Evolutionary conservation across 2,113 vertebrate genomes (phyloP), one percentile per base, ranked within the genome.

Genomic region (Rhabdomys dilectus): DNA sequence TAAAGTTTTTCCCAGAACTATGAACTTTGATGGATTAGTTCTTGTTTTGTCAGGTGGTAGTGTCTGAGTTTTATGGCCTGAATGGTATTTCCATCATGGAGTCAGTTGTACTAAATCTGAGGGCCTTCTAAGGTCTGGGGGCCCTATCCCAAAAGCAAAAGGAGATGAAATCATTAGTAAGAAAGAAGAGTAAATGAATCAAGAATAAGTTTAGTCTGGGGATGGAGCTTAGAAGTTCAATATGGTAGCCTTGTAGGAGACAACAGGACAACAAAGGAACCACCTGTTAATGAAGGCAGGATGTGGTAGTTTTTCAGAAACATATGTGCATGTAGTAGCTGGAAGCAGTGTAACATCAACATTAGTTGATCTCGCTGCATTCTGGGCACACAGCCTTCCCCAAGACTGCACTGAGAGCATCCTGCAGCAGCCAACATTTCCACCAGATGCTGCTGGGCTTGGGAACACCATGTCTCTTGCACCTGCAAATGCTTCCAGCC

Each of bases 221-320:
- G 76, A 19, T 12, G 62, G 21, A 17, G 39, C n/a, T 66, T 56
- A 58, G 85, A 45, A 21, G 7, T 60, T 3, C 5, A 51, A 53
- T 72, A 56, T 75, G 75, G 82, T 26, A 34, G 45, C 66, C 22
- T 17, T 0, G 0, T 42, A 75, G n/a, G 15, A 24, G 56, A n/a
- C 26, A 17, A 42, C 66, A 16, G 48, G 76, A 91, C 17, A 48
- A 8, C 1, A 15, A 16, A 91, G 31, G 64, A 80, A 34, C 31
- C 56, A 7, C 2, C 4, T 4, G 11, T 34, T n/a, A 36, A 34
- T 21, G 2, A 12, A n/a, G 42, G 22, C 3, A 4, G 73, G 15
- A 15, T 22, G 34, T 29, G 17, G 42, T n/a, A 21, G 3, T 53
- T 87, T 87, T 87, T 87, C 45, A 51, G 84, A 86, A 48, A 45